Evolutionary conservation across 2,888 invertebrate genomes (phyloP), one percentile per base, ranked within the genome.

Genomic region (Petrophora chlorosata): DNA sequence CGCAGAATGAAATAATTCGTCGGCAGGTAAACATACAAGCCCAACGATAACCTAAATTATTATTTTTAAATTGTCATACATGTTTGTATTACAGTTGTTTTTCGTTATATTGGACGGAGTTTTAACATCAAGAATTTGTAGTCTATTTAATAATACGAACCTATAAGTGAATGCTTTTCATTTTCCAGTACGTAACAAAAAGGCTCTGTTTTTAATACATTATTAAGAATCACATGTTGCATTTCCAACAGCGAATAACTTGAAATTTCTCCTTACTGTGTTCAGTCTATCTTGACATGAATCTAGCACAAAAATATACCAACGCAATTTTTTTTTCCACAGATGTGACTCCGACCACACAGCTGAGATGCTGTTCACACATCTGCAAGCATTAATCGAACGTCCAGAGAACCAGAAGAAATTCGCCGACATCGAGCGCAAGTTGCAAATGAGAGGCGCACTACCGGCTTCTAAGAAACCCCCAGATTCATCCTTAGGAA

Each of bases 281-380:
- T 19, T 19, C 4, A 4, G 4, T 19, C 4, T 19, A 19, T 19
- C 7, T 19, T 19, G 19, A 19, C 9, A 9, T 10, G 25, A 9
- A 7, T 10, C 10, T 3, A 3, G n/a, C n/a, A n/a, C 7, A 3
- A 22, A 22, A 22, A 22, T 7, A 28, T 28, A 28, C 5, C 13
- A 28, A 28, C n/a, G 3, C 4, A 17, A 22, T n/a, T 15, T 1
- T 1, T 8, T 57, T 52, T 53, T 67, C 51, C 22, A 52, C 85
- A 90, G 90, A 82, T 98, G 97, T 80, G 99, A 99, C 82, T 97
- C 97, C 5, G 94, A 97, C 58, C 96, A 97, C 75, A 99, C 98
- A 12, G 98, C 99, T 0, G 93, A 95, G 53, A 92, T 97, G 74
- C 92, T 99, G 48, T 95, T 95, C 75, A 93, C 94, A 7, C 98